These are phyloP conservation scores for Pachydiplax longipennis DNA, from an alignment of 2,888 invertebrate genomes.

Conservation along the genomic window DNA sequence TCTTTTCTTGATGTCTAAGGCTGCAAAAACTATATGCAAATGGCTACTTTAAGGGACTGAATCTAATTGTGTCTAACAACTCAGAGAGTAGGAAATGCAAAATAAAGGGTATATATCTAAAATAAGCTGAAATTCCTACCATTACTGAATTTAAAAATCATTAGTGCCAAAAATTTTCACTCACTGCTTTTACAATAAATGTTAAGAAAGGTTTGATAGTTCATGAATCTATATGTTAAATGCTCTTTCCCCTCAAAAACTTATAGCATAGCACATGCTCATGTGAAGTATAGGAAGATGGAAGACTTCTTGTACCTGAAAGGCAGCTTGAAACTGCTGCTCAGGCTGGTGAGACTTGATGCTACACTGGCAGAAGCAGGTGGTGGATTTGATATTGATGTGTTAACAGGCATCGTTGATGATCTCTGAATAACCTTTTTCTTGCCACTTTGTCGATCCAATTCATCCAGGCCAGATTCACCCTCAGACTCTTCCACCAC, in stretches of 20 bases:
- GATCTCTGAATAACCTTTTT: constrained; percentile 55
- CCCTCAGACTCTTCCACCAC: constrained; percentile 15
- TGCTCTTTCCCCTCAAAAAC: neutral
- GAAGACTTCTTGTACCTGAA: constrained; percentile 70
- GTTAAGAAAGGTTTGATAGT: neutral
- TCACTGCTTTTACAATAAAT: neutral
- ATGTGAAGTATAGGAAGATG: neutral
- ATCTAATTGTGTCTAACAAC: no score
- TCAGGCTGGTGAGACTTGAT: constrained; percentile 71
- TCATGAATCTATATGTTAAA: neutral
- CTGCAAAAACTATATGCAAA: no score
- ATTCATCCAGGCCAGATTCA: constrained; percentile 28
- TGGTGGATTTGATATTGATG: constrained; percentile 48
- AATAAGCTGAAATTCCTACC: no score
- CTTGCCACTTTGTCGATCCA: constrained; percentile 18
- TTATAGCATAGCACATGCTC: neutral
- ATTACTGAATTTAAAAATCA: no score
- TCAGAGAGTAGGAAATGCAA: no score
- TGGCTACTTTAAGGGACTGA: no score
- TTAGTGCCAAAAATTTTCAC: no score
- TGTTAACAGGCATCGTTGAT: constrained; percentile 70
- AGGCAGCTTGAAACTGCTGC: constrained; percentile 83
- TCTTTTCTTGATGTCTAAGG: no score
- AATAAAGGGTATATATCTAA: no score
- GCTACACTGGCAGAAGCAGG: constrained; percentile 52